Evolutionary conservation across 2,113 vertebrate genomes (phyloP), one percentile per base, ranked within the genome.

Genomic region (Callipepla californica): DNA sequence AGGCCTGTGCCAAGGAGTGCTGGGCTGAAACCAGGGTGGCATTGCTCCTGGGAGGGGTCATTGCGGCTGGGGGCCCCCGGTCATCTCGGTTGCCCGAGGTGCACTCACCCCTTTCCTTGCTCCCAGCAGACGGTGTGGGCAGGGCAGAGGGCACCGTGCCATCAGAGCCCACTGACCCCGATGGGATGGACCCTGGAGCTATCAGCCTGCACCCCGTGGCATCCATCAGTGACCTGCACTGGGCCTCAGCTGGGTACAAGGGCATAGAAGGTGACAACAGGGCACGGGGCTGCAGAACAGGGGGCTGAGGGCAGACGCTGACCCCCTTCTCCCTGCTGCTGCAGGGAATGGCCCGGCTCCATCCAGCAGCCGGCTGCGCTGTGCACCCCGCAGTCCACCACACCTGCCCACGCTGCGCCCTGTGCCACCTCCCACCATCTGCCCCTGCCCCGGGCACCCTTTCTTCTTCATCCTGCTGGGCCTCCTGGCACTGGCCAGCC

Each of bases 221-320:
- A 89, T 99, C 99, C 89, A 99, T 99, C 96, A 99, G 98, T 4
- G 99, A 99, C 90, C 97, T 99, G 34, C 98, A 99, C 89, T 98
- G 98, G 87, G 94, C 91, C 45, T 94, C 80, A 0, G 96, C 92
- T 25, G 97, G 97, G 62, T 92, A 94, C 94, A 97, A 97, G 90
- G 97, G 78, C 9, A 7, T 79, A 1, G 94, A 91, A 80, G 96
- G 96, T 97, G 83, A 95, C 30, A 19, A n/a, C 1, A 0, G 50
- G 28, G 10, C 3, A 1, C 3, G 5, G 70, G 61, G 38, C 25
- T 28, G 61, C 8, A 10, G 14, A 28, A 17, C 17, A 17, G 16
- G 30, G 38, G 40, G 0, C 3, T 51, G 3, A 0, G 6, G 19
- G 32, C 26, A 69, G 45, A 51, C 34, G 28, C 80, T 93, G 57